Percentiles rank a stretch among this genome's conserved stretches.
phyloP scores from a whole-genome alignment of 2,797 vertebrate species.

The Leucoraja ocellata region DNA sequence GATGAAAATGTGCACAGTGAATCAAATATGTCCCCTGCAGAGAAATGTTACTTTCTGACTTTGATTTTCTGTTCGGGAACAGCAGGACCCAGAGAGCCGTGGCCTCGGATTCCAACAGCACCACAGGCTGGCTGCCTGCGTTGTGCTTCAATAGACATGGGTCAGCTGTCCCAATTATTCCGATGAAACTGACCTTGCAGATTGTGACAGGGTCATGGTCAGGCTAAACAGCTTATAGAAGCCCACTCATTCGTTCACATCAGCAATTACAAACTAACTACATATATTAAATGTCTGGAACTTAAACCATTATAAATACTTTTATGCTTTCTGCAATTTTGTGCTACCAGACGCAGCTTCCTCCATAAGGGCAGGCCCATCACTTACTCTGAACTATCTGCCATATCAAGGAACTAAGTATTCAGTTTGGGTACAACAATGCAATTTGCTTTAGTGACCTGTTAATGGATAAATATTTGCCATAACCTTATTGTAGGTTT shows the following conservation, averaged over 20 bases:
- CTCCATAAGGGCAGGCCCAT: background rate
- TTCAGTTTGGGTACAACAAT: background rate
- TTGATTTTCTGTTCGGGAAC: constrained; percentile 5
- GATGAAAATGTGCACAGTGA: constrained; percentile 10
- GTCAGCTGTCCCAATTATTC: constrained; percentile 22
- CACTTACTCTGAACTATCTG: background rate
- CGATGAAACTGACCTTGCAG: constrained; percentile 17
- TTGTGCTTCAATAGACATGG: constrained; percentile 7
- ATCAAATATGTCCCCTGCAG: background rate
- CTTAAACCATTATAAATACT: background rate
- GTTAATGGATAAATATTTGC: background rate
- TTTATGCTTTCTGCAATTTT: background rate
- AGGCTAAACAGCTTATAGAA: constrained; percentile 10
- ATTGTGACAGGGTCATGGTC: constrained; percentile 7
- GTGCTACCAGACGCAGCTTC: background rate
- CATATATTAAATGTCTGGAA: background rate
- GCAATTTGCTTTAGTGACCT: background rate
- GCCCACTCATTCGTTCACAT: too few species aligned
- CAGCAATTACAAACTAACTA: constrained; percentile 14
- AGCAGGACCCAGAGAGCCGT: background rate
- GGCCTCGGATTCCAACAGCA: background rate
- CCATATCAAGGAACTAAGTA: background rate
- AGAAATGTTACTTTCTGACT: background rate
- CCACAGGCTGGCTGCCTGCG: background rate
- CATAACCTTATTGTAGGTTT: background rate